Evolutionary conservation across 2,888 invertebrate species (phyloP).

Genomic region (Lithosia quadra): DNA sequence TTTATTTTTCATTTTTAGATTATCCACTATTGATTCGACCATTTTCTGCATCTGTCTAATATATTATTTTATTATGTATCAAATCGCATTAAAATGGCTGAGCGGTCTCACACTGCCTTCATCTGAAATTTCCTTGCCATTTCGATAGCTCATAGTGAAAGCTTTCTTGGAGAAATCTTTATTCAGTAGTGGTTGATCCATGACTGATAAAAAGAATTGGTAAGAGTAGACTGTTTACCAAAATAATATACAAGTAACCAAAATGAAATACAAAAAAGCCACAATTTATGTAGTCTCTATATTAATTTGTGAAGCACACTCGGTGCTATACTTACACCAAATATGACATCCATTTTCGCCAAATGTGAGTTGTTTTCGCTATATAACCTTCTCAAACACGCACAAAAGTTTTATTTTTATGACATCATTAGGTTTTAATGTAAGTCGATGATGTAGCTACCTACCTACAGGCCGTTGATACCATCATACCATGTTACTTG

Average conservation of each 20-base stretch:
- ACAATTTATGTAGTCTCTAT: neutral
- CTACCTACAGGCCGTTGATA: neutral
- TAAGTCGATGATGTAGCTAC: neutral
- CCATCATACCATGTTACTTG: neutral
- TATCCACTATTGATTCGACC: neutral
- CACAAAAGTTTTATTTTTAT: neutral
- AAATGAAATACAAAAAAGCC: too few relatives aligned
- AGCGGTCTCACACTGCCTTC: too few relatives aligned
- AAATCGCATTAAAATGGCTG: too few relatives aligned
- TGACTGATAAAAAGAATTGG: too few relatives aligned
- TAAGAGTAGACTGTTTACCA: neutral
- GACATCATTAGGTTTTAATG: neutral
- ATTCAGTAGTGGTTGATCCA: too few relatives aligned
- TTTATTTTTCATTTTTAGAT: constrained; percentile 10
- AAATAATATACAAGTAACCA: neutral
- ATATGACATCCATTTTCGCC: neutral
- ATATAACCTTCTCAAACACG: neutral
- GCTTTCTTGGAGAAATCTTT: too few relatives aligned
- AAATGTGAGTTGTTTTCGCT: neutral
- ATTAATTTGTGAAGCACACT: neutral
- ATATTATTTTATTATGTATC: too few relatives aligned
- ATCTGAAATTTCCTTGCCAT: neutral
- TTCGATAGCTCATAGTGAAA: neutral
- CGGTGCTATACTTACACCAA: too few relatives aligned
- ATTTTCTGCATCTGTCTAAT: neutral